Conservation (phyloP, 2,797 vertebrate genomes). For the Lacerta viridis region DNA sequence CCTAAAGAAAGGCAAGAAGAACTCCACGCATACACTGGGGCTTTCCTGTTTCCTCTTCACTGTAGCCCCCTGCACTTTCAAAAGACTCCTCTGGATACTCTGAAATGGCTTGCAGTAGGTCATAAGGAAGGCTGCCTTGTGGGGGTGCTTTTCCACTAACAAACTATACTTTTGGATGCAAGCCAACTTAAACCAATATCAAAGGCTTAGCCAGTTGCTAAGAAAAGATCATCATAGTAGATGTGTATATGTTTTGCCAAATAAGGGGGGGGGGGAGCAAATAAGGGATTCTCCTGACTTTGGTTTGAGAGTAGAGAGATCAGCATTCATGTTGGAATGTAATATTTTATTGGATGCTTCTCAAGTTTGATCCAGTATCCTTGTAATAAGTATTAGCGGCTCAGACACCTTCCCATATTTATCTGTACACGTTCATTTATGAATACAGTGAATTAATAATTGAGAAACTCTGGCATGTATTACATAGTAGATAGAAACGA, state of each 20-base stretch:
- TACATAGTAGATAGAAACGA: neutral
- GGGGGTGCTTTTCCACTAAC: neutral
- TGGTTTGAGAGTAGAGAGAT: neutral
- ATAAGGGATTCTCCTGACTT: neutral
- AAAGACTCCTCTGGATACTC: neutral
- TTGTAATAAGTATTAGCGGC: neutral
- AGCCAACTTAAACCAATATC: neutral
- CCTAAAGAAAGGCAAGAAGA: neutral
- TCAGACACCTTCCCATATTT: neutral
- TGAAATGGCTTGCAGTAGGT: neutral
- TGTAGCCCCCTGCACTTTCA: no score
- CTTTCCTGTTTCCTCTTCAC: neutral
- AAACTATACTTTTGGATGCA: neutral
- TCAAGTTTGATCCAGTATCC: no score
- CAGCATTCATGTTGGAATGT: neutral
- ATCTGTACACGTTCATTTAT: neutral
- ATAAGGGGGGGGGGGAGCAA: neutral
- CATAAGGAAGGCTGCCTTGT: neutral
- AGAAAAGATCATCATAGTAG: neutral
- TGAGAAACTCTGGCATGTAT: neutral
- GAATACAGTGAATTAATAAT: conserved; percentile 8
- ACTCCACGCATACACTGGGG: neutral
- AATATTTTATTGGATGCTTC: no score
- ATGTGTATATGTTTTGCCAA: neutral
- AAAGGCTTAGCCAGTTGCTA: neutral